Conservation (phyloP, 2,113 vertebrate species). For the Lipophrys pholis region DNA sequence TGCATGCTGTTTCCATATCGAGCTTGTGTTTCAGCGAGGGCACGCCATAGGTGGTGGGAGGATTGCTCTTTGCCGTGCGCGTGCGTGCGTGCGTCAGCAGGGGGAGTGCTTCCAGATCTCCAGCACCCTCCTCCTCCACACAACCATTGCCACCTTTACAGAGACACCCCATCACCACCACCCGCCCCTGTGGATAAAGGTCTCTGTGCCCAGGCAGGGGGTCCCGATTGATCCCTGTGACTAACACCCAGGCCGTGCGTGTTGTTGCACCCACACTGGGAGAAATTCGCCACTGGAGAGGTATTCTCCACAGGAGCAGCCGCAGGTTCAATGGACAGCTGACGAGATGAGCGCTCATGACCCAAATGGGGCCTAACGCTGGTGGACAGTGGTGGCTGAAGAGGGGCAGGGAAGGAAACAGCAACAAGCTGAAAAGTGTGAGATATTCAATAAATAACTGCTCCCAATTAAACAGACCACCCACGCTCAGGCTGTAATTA, state of each 20-base stretch:
- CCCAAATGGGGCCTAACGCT: slow-evolving; percentile 1
- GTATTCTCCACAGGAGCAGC: slow-evolving; percentile 31
- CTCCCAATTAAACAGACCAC: slow-evolving; percentile 29
- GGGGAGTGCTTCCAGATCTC: slow-evolving; percentile 38
- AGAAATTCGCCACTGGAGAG: slow-evolving; percentile 44
- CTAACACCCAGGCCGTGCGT: slow-evolving; percentile 52
- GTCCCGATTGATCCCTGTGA: slow-evolving; percentile 63
- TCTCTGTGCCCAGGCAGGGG: slow-evolving; percentile 61
- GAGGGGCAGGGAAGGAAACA: slow-evolving; percentile 26
- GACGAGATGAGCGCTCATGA: slow-evolving; percentile 40
- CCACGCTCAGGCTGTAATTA: slow-evolving; percentile 16
- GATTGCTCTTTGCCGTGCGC: slow-evolving; percentile 44
- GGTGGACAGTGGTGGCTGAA: neutral
- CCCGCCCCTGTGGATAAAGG: slow-evolving; percentile 55
- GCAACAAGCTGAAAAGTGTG: slow-evolving; percentile 13
- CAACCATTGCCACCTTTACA: neutral
- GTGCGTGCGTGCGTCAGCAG: slow-evolving; percentile 14
- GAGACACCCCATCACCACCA: slow-evolving; percentile 1
- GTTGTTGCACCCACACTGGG: slow-evolving; percentile 46
- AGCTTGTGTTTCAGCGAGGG: slow-evolving; percentile 66
- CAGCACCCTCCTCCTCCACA: neutral
- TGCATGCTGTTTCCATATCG: slow-evolving; percentile 80
- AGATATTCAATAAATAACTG: slow-evolving; percentile 12
- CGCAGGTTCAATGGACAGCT: slow-evolving; percentile 24
- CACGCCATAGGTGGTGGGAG: slow-evolving; percentile 70